These are phyloP conservation scores for Willisornis vidua DNA, from an alignment of 2,113 vertebrate genomes.

Conservation along the genomic window DNA sequence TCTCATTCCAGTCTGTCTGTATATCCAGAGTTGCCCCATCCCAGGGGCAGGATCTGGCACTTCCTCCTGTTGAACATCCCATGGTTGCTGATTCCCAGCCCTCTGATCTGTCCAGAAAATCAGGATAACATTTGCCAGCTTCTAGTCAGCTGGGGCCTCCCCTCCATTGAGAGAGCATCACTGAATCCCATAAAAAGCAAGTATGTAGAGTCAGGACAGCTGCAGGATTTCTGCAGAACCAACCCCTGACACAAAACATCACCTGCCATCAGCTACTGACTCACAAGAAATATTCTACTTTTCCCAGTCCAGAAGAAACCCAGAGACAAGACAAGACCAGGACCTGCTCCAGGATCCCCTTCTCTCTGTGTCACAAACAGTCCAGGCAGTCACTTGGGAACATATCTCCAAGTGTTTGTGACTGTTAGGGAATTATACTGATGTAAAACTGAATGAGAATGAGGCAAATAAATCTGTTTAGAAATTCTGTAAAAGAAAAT, in stretches of 20 bases:
- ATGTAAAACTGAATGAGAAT: not conserved
- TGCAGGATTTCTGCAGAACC: not conserved
- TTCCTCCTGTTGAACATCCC: too few relatives aligned
- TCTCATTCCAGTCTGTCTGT: too few relatives aligned
- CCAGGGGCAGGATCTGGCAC: too few relatives aligned
- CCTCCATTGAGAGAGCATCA: too few relatives aligned
- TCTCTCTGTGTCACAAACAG: not conserved
- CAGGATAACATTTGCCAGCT: too few relatives aligned
- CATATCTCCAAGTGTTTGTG: not conserved
- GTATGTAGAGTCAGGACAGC: not conserved
- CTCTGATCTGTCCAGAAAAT: not conserved
- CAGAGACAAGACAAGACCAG: not conserved
- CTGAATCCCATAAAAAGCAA: not conserved
- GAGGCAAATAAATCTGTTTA: not conserved
- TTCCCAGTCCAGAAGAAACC: not conserved
- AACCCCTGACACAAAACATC: not conserved
- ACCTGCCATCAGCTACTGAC: not conserved
- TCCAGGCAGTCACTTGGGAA: not conserved
- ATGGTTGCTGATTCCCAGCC: too few relatives aligned
- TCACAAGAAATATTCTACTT: not conserved
- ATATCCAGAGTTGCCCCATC: too few relatives aligned
- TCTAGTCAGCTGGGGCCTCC: not conserved
- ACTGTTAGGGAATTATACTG: not conserved
- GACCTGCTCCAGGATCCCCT: not conserved
- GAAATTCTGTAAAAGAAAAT: not conserved